Evolutionary conservation across 2,113 vertebrate genomes (phyloP).

Genomic region (Chinchilla lanigera): DNA sequence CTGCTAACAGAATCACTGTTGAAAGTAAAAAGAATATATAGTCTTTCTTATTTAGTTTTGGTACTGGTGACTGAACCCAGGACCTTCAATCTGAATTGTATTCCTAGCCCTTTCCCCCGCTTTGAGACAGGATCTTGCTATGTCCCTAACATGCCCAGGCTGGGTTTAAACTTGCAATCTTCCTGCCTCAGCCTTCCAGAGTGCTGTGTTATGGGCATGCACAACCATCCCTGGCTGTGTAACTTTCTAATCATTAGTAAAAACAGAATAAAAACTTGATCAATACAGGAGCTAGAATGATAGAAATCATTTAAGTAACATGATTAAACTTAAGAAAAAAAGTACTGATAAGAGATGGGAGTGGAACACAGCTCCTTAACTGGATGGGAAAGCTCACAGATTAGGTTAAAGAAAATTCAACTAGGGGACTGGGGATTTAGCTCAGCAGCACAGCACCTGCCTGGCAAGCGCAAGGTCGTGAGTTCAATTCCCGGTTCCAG

Average conservation of each 20-base stretch:
- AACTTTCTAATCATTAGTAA: not conserved
- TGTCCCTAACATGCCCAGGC: not conserved
- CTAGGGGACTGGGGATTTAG: too few relatives aligned
- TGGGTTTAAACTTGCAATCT: not conserved
- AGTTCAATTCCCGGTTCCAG: too few relatives aligned
- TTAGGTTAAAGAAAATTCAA: constrained; percentile 1
- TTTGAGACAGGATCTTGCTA: not conserved
- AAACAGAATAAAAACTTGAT: constrained; percentile 20
- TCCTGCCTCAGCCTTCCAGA: not conserved
- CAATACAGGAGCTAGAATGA: not conserved
- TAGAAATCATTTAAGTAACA: not conserved
- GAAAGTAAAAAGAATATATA: not conserved
- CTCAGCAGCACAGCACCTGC: too few relatives aligned
- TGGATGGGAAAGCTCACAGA: not conserved
- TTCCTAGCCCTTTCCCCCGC: not conserved
- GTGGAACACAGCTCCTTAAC: not conserved
- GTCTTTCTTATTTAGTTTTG: not conserved
- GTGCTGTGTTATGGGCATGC: not conserved
- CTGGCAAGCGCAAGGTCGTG: too few relatives aligned
- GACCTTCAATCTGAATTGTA: not conserved
- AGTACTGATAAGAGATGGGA: not conserved
- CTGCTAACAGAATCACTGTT: not conserved
- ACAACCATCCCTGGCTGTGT: not conserved
- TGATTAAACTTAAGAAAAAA: not conserved
- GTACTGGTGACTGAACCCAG: not conserved